phyloP scores from a whole-genome alignment of 2,888 invertebrate genomes.

The Hirudinaria manillensis region DNA sequence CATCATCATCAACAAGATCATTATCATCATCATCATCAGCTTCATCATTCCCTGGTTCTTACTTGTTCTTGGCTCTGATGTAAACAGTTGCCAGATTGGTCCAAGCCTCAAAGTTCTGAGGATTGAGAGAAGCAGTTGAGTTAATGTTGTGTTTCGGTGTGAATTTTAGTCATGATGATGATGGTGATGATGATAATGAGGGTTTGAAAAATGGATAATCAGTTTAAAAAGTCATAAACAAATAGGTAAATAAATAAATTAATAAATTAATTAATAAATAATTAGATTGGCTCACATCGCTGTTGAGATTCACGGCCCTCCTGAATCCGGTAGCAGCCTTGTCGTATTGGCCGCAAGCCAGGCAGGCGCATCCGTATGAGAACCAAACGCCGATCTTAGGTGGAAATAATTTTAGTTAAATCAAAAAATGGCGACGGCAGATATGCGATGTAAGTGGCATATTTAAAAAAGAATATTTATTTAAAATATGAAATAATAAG shows the following conservation, averaged over 20 bases:
- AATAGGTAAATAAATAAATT: neutral
- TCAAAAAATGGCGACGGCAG: neutral
- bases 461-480: neutral
- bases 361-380: conserved; percentile 76
- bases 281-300: conserved; percentile 60
- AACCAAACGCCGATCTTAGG: conserved; percentile 66
- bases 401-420: neutral
- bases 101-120: conserved; percentile 85
- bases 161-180: too few species aligned
- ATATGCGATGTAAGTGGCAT: neutral
- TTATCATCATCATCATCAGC: too few species aligned
- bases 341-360: conserved; percentile 58
- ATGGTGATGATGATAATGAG: neutral
- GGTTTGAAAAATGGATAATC: neutral
- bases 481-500: neutral
- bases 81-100: conserved; percentile 93
- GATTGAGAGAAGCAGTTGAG: conserved; percentile 30
- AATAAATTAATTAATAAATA: too few species aligned
- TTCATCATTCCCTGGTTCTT: too few species aligned
- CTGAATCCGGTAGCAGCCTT: conserved; percentile 77
- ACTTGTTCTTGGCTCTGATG: conserved; percentile 77
- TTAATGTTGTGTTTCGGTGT: neutral
- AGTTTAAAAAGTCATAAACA: neutral
- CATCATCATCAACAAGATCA: too few species aligned
- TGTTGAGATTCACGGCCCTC: conserved; percentile 78